These are phyloP conservation scores for Numida meleagris DNA, from an alignment of 2,113 vertebrate genomes.

Conservation along the genomic window DNA sequence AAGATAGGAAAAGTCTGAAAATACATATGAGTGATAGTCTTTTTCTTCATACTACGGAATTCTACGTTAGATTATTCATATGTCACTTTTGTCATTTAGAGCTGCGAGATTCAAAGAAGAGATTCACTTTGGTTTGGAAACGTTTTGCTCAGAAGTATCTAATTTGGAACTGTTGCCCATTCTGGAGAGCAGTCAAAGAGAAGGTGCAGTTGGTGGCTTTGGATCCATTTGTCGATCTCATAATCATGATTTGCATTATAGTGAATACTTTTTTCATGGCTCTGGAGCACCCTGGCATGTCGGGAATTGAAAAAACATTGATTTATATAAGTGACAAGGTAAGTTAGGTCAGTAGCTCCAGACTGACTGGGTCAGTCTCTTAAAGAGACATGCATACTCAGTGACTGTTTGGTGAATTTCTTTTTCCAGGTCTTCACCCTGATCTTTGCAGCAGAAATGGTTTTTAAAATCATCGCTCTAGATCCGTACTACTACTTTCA, in stretches of 20 bases:
- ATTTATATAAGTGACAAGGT: conserved; percentile 86
- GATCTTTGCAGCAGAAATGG: conserved; percentile 78
- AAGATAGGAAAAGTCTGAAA: background rate
- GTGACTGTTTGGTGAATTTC: background rate
- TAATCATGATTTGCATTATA: conserved; percentile 91
- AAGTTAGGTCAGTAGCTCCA: background rate
- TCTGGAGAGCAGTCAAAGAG: conserved; percentile 86
- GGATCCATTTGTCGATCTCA: conserved; percentile 90
- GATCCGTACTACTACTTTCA: conserved; percentile 82
- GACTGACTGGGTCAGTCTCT: background rate
- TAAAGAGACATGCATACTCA: background rate
- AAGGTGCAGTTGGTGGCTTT: conserved; percentile 84
- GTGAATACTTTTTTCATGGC: conserved; percentile 93
- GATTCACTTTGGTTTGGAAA: conserved; percentile 84
- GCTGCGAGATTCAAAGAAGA: conserved; percentile 85
- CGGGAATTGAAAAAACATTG: conserved; percentile 41
- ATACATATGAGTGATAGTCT: background rate
- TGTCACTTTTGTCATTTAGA: conserved; percentile 74
- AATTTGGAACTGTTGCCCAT: conserved; percentile 88
- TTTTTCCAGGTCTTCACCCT: conserved; percentile 73
- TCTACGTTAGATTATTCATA: background rate
- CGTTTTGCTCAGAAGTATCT: conserved; percentile 82
- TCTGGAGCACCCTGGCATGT: conserved; percentile 86
- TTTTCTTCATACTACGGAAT: background rate
- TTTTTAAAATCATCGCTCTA: conserved; percentile 77